phyloP scores from a whole-genome alignment of 2,113 vertebrate species.

The Syngnathus floridae region DNA sequence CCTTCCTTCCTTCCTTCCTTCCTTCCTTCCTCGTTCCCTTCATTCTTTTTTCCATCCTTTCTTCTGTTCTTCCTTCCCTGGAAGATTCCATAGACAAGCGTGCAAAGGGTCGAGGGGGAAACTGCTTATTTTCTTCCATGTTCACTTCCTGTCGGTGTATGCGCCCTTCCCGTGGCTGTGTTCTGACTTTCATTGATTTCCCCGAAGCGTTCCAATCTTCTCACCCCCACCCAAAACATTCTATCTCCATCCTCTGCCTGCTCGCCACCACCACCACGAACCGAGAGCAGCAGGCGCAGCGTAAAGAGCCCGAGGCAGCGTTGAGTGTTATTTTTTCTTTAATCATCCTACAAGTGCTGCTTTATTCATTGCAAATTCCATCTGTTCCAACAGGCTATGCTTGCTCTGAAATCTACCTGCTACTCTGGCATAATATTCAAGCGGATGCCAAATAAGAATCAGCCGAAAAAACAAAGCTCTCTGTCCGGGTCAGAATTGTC shows the following conservation, averaged over 20 bases:
- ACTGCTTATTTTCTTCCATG: background rate
- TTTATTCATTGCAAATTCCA: slow-evolving; percentile 2
- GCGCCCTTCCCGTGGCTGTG: background rate
- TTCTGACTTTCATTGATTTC: background rate
- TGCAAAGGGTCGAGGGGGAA: background rate
- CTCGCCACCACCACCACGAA: background rate
- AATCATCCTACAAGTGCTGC: background rate
- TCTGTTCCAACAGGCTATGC: background rate
- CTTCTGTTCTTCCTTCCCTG: no score
- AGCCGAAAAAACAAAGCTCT: background rate
- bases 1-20: no score
- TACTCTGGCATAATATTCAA: background rate
- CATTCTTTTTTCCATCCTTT: no score
- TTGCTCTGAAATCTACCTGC: background rate
- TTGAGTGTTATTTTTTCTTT: slow-evolving; percentile 4
- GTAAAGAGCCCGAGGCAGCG: background rate
- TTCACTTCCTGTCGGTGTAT: background rate
- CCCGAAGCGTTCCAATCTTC: background rate
- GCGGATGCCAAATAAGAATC: background rate
- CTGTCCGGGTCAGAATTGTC: background rate
- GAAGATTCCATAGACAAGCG: background rate
- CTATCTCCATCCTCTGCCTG: background rate
- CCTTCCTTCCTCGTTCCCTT: no score
- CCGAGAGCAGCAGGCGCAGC: background rate
- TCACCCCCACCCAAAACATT: background rate